Evolutionary conservation across 1,140 invertebrate genomes (phyloP).

Genomic region (Hycleus phaleratus): DNA sequence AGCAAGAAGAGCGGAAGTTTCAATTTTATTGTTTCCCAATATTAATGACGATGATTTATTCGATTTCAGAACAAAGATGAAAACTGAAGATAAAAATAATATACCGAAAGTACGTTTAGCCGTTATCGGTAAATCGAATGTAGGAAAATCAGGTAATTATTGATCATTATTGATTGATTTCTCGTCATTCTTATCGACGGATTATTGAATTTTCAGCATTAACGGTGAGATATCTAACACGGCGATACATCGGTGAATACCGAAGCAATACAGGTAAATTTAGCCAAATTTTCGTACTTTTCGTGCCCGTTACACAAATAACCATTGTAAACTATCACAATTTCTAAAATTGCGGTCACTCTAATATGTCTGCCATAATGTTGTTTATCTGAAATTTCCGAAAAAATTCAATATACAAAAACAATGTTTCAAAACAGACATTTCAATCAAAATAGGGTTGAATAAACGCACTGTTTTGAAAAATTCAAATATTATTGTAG

Average conservation of each 20-base stretch:
- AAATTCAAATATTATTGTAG: too few species aligned
- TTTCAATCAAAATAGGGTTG: too few species aligned
- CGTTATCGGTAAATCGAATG: conserved; percentile 61
- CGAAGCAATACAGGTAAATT: conserved; percentile 68
- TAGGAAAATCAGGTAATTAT: conserved; percentile 65
- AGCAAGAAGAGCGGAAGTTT: not conserved
- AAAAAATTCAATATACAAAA: too few species aligned
- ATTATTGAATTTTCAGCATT: conserved; percentile 53
- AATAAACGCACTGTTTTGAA: too few species aligned
- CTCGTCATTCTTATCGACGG: not conserved
- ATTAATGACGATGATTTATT: conserved; percentile 25
- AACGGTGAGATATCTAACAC: conserved; percentile 68
- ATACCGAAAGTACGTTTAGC: conserved; percentile 56
- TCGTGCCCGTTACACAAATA: not conserved
- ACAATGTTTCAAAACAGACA: too few species aligned
- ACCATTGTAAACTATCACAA: too few species aligned
- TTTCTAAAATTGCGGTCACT: too few species aligned
- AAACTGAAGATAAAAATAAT: conserved; percentile 53
- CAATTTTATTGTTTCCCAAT: not conserved
- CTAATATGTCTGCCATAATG: too few species aligned
- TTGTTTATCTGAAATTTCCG: too few species aligned
- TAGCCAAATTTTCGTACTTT: not conserved
- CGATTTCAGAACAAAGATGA: conserved; percentile 35
- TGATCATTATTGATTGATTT: not conserved
- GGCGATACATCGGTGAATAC: conserved; percentile 73